A percentile compares a stretch with the other conserved stretches of the same genome.
phyloP scores from a whole-genome alignment of 2,113 vertebrate genomes.

The Ranitomeya variabilis region DNA sequence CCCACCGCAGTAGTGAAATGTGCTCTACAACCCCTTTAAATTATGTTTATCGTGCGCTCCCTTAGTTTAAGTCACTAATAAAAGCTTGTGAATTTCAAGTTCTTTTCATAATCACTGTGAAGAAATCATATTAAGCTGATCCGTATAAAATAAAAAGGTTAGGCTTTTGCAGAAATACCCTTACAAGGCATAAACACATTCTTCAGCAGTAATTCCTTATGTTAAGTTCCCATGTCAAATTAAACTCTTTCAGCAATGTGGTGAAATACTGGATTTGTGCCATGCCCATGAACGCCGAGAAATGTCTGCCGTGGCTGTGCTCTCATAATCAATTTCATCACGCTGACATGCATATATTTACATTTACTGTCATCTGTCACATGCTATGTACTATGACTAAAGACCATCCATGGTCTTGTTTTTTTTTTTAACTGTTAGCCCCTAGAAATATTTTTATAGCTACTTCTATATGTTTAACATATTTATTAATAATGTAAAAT shows the following conservation, averaged over 20 bases:
- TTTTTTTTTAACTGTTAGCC: too few species aligned
- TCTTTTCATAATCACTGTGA: neutral
- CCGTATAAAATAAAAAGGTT: conserved; percentile 2
- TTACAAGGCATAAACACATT: conserved; percentile 18
- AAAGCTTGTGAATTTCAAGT: conserved; percentile 2
- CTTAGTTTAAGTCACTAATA: neutral
- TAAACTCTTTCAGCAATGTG: conserved; percentile 18
- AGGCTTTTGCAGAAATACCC: conserved; percentile 18
- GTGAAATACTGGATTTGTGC: conserved; percentile 7
- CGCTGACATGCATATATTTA: neutral
- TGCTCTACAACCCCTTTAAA: neutral
- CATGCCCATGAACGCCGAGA: neutral
- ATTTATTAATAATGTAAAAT: too few species aligned
- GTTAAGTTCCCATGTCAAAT: conserved; percentile 46
- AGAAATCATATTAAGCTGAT: neutral
- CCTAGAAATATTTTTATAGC: too few species aligned
- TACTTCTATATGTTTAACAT: too few species aligned
- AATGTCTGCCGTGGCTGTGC: neutral
- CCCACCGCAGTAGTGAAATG: too few species aligned
- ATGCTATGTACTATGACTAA: neutral
- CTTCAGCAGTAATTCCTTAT: conserved; percentile 27
- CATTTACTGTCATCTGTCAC: neutral
- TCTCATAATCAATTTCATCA: conserved; percentile 32
- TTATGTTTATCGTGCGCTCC: neutral
- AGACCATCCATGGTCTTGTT: too few species aligned